These are phyloP conservation scores for Pangasius djambal DNA, from an alignment of 2,797 vertebrate genomes.

Conservation along the genomic window DNA sequence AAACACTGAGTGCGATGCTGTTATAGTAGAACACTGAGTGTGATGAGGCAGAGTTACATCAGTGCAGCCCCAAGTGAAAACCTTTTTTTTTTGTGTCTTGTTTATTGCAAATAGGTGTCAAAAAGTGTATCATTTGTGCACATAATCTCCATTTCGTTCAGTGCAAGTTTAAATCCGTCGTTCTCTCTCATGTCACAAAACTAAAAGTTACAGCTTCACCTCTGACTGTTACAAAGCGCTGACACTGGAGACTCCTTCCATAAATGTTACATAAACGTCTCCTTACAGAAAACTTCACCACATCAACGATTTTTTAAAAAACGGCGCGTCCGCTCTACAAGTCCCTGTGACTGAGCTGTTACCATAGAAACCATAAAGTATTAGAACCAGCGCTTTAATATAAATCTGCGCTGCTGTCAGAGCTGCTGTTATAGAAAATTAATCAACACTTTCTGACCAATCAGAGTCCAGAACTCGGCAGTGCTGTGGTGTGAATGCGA, in stretches of 20 bases:
- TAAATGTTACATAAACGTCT: background rate
- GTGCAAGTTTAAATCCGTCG: too few relatives aligned
- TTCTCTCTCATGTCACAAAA: too few relatives aligned
- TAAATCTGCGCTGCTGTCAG: background rate
- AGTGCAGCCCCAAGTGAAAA: too few relatives aligned
- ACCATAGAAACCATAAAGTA: background rate
- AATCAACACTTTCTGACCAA: slow-evolving; percentile 4
- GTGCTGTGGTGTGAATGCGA: background rate
- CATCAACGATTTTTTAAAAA: background rate
- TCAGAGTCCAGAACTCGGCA: background rate
- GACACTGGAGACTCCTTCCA: background rate
- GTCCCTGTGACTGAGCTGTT: background rate
- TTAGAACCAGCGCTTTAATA: background rate
- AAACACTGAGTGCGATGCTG: background rate
- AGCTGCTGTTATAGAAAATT: background rate
- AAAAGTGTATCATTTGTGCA: too few relatives aligned
- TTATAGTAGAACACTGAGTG: too few relatives aligned
- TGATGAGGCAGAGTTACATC: too few relatives aligned
- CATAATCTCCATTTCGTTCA: too few relatives aligned
- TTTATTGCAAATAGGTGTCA: too few relatives aligned
- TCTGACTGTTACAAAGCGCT: too few relatives aligned
- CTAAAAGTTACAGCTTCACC: too few relatives aligned
- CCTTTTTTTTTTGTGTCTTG: too few relatives aligned
- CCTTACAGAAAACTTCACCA: background rate
- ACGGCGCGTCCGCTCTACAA: too few relatives aligned